A percentile compares a stretch with the other conserved stretches of the same genome.
phyloP scores from a whole-genome alignment of 2,888 invertebrate genomes.

The Chrysolina americana region DNA sequence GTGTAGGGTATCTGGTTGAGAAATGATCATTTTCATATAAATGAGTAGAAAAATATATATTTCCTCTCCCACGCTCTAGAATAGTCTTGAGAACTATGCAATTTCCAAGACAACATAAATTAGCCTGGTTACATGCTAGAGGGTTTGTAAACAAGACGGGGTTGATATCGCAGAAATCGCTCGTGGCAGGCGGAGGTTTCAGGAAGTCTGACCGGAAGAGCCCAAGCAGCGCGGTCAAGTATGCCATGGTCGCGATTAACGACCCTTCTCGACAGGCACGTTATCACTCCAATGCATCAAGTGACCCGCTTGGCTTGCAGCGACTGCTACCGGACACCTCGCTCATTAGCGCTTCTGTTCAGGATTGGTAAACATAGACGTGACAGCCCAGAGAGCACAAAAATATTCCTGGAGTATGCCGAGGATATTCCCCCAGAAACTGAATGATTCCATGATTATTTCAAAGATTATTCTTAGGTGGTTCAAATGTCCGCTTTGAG shows the following conservation, averaged over 20 bases:
- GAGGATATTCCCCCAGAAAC: no score
- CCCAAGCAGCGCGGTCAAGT: conserved; percentile 36
- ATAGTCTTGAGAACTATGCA: background rate
- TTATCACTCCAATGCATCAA: conserved; percentile 37
- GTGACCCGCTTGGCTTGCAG: conserved; percentile 7
- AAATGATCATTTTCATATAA: no score
- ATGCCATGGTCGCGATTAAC: conserved; percentile 35
- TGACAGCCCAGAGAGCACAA: no score
- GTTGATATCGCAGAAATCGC: conserved; percentile 30
- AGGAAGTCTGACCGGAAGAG: conserved; percentile 31
- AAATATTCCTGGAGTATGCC: no score
- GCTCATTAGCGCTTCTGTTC: background rate
- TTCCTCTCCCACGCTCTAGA: no score
- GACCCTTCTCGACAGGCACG: conserved; percentile 32
- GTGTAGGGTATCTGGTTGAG: no score
- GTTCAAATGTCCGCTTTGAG: no score
- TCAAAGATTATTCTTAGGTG: no score
- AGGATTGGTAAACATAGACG: no score
- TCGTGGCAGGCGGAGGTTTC: conserved; percentile 8
- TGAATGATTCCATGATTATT: no score
- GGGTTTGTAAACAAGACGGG: conserved; percentile 35
- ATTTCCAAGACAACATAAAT: conserved; percentile 33
- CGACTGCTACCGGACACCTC: background rate
- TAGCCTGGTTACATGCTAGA: conserved; percentile 28
- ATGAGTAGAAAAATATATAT: no score